Evolutionary conservation across 2,888 invertebrate species (phyloP).

Genomic region (Cenopis cana): DNA sequence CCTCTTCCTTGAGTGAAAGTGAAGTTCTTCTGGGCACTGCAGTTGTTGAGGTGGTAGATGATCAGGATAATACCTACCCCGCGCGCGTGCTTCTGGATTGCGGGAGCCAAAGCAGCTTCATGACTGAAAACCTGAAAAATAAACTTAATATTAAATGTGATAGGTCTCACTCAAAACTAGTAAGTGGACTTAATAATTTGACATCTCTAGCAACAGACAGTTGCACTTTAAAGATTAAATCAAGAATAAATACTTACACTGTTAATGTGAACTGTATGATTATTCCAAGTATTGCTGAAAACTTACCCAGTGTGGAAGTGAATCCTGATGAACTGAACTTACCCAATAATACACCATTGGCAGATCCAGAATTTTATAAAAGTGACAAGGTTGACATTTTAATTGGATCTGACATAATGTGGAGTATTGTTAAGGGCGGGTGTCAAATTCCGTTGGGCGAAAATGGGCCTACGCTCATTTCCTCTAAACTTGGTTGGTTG

Average conservation of each 20-base stretch:
- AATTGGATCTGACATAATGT: constrained; percentile 8
- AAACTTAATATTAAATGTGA: constrained; percentile 19
- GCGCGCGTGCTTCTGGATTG: too few relatives aligned
- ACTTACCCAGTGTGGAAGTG: constrained; percentile 15
- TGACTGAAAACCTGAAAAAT: constrained; percentile 14
- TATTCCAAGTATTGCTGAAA: constrained; percentile 7
- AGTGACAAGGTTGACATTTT: constrained; percentile 17
- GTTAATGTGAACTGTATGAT: constrained; percentile 8
- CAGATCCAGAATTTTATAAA: constrained; percentile 18
- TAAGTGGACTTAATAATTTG: constrained; percentile 9
- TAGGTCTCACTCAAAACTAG: neutral
- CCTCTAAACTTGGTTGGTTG: constrained; percentile 20
- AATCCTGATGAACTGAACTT: constrained; percentile 10
- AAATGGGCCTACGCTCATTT: constrained; percentile 2
- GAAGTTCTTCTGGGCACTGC: too few relatives aligned
- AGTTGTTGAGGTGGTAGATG: too few relatives aligned
- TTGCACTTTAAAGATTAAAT: constrained; percentile 15
- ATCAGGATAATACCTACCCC: too few relatives aligned
- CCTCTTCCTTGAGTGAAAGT: too few relatives aligned
- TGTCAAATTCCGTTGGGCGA: constrained; percentile 4
- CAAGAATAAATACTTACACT: constrained; percentile 4
- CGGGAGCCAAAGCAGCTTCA: constrained; percentile 3
- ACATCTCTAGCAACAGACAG: neutral
- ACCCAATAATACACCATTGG: constrained; percentile 6
- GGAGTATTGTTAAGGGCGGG: constrained; percentile 18